Percentiles rank a stretch among this genome's conserved stretches.
Evolutionary conservation across 92 coral and sea anemone genomes (phyloP).

Genomic region (Heliopora coerulea): DNA sequence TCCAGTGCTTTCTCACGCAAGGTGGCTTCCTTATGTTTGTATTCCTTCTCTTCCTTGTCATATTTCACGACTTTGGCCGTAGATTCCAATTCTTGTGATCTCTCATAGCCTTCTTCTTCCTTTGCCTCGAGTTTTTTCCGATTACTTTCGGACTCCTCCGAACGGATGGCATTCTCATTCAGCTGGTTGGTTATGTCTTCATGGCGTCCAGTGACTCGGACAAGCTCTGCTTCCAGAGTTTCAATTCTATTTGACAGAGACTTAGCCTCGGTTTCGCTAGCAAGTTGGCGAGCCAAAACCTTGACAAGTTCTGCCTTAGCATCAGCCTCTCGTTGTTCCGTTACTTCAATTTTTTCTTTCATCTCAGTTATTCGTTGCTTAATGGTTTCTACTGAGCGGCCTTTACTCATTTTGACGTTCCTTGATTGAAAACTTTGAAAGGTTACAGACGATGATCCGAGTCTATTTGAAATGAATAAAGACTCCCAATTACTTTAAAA

Average conservation of each 20-base stretch:
- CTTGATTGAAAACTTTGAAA: not conserved
- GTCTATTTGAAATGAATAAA: not conserved
- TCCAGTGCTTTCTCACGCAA: conserved; percentile 29
- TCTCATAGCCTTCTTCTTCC: conserved; percentile 39
- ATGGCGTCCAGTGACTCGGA: not conserved
- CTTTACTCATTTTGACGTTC: conserved; percentile 25
- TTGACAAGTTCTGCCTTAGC: conserved; percentile 21
- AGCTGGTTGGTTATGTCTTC: not conserved
- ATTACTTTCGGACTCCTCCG: conserved; percentile 22
- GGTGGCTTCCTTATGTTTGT: conserved; percentile 8
- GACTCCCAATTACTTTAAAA: not conserved
- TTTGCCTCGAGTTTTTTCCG: conserved; percentile 25
- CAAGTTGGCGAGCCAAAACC: conserved; percentile 2
- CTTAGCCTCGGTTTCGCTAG: conserved; percentile 7
- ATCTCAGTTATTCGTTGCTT: conserved; percentile 28
- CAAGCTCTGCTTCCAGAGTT: not conserved
- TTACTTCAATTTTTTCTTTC: conserved; percentile 9
- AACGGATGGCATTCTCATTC: conserved; percentile 28
- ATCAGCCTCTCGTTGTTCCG: conserved; percentile 16
- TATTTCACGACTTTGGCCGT: not conserved
- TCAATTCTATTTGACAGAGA: conserved; percentile 12
- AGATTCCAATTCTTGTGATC: conserved; percentile 14
- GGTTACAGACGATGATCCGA: not conserved
- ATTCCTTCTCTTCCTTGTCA: conserved; percentile 32
- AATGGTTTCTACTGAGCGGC: conserved; percentile 27